These are phyloP conservation scores for Lottia gigantea DNA, from an alignment of 2,888 invertebrate species.

Conservation along the genomic window DNA sequence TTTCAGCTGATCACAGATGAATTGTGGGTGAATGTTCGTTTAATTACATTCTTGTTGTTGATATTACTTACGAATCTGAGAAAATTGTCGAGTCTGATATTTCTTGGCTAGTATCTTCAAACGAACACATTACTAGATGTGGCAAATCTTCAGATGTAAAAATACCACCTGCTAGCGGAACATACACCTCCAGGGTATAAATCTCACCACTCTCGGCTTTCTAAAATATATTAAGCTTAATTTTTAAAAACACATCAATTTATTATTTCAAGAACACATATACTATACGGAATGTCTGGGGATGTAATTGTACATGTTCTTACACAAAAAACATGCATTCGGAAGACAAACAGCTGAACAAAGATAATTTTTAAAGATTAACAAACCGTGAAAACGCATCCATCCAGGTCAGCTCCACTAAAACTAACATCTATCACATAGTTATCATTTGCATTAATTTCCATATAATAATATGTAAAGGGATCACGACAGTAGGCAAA, in stretches of 20 bases:
- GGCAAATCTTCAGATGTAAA: conserved; percentile 1
- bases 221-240: neutral
- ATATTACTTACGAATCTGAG: neutral
- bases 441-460: neutral
- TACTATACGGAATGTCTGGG: too few species aligned
- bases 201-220: neutral
- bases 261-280: too few species aligned
- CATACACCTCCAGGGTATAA: neutral
- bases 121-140: neutral
- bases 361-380: neutral
- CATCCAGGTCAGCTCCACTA: neutral
- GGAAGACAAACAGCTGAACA: too few species aligned
- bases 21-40: too few species aligned
- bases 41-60: too few species aligned
- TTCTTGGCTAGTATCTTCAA: neutral
- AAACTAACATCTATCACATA: neutral
- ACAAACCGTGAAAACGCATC: neutral
- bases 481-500: conserved; percentile 7
- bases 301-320: too few species aligned
- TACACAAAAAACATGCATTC: too few species aligned
- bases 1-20: too few species aligned
- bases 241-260: too few species aligned
- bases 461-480: neutral
- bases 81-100: neutral
- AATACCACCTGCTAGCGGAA: neutral